Conservation (phyloP, 2,888 invertebrate species). For the Sarcophaga carnaria region DNA sequence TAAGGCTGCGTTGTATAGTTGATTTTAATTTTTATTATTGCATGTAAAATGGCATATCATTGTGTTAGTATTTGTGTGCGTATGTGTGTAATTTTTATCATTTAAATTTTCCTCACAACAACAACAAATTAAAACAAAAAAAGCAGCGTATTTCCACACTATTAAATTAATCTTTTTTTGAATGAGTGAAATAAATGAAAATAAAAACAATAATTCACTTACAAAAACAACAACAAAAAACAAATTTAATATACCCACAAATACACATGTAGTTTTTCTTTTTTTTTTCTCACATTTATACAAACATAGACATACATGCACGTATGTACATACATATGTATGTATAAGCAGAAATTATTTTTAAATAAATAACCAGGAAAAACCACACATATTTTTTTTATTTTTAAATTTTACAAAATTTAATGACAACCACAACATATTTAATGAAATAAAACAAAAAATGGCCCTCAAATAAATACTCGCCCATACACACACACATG, state of each 20-base stretch:
- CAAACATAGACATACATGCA: not conserved
- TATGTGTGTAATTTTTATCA: slow-evolving; percentile 24
- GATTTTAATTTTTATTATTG: slow-evolving; percentile 9
- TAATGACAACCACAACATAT: slow-evolving; percentile 68
- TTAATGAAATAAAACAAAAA: slow-evolving; percentile 61
- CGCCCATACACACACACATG: not conserved
- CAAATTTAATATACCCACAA: slow-evolving; percentile 33
- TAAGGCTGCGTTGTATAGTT: not conserved
- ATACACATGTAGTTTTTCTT: slow-evolving; percentile 5
- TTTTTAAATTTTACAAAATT: slow-evolving; percentile 56
- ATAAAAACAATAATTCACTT: not conserved
- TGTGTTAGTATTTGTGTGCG: not conserved
- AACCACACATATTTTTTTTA: slow-evolving; percentile 56
- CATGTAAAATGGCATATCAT: too few species aligned
- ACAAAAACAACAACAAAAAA: not conserved
- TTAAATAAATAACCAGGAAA: slow-evolving; percentile 59
- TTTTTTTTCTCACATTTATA: not conserved
- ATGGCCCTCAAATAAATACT: not conserved
- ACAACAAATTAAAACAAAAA: not conserved
- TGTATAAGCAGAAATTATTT: slow-evolving; percentile 41
- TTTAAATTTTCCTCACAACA: not conserved
- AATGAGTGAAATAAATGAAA: not conserved
- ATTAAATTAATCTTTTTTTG: slow-evolving; percentile 42
- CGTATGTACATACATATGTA: not conserved
- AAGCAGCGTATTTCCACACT: not conserved